Base-by-base conservation (phyloP, 1,140 invertebrate genomes). In the Tetramorium alpestre region DNA sequence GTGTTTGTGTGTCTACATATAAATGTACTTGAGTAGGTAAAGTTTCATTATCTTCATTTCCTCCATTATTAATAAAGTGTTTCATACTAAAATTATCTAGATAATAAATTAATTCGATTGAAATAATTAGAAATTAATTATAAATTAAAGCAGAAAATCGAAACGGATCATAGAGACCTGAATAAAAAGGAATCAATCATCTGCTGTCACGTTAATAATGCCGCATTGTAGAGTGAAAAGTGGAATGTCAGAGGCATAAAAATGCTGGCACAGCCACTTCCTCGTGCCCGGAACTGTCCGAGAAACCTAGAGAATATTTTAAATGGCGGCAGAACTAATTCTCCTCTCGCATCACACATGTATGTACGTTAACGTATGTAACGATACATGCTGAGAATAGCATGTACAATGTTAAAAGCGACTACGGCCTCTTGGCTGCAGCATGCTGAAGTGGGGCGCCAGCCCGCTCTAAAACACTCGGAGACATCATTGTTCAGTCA, bases 401-500 rank as follows among this genome's bases (percentile, higher is more conserved):
- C 38, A 73, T 87, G 54, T 81, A 58, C 64, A 18, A 56, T 54
- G 56, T 65, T 78, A 86, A 72, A 87, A 82, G 70, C 44, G 44
- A 25, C 51, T 41, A 44, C 38, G 72, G 87, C 81, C 70, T 90
- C 86, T 92, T 92, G 86, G 86, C 82, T 89, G 87, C 28, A 2
- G 28, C 28, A 33, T 33, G 28, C 64, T 88, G 78, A 87, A 88
- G 85, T 82, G 67, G 62, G 22, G 4, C 44, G 33, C 60, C 44
- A 49, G 88, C 80, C 76, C 70, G 88, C 85, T 87, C 64, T 75
- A 56, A 87, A 89, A 87, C 89, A 80, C 69, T 44, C 28, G 78
- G 88, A 87, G 87, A 91, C 91, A 91, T 93, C 91, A 93, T 93
- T 94, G 93, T 93, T 93, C 93, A 89, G 92, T 94, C 93, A 94